phyloP scores from a whole-genome alignment of 2,113 vertebrate genomes.

The Semicossyphus pulcher region DNA sequence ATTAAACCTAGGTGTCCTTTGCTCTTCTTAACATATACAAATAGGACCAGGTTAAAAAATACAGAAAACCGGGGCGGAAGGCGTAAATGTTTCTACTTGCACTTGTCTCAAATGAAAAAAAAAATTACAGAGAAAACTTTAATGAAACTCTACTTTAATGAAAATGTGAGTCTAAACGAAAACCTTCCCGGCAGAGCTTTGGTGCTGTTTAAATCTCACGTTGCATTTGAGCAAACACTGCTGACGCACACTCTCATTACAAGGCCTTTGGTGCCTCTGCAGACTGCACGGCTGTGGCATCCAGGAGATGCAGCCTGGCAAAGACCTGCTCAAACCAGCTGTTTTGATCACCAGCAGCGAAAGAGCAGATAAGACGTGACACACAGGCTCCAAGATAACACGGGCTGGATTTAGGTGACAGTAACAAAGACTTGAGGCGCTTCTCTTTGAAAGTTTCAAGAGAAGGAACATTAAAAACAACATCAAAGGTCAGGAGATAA shows the following conservation, averaged over 20 bases:
- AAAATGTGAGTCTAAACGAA: neutral
- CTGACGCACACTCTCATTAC: constrained; percentile 13
- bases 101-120: no score
- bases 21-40: no score
- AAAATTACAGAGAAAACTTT: no score
- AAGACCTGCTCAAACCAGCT: constrained; percentile 32
- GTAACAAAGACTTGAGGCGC: constrained; percentile 15
- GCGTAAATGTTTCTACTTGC: no score
- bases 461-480: constrained; percentile 35
- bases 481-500: constrained; percentile 59
- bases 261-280: constrained; percentile 34
- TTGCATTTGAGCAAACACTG: neutral
- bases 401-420: constrained; percentile 56
- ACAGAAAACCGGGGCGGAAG: no score
- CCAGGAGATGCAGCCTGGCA: constrained; percentile 33
- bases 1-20: no score
- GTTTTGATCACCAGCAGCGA: constrained; percentile 46
- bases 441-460: constrained; percentile 45
- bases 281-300: constrained; percentile 14
- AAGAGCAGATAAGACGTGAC: constrained; percentile 57
- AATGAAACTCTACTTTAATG: no score
- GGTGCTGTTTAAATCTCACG: neutral
- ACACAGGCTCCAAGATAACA: constrained; percentile 49
- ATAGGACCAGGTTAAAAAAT: no score
- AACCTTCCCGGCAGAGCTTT: neutral